Evolutionary conservation across 2,888 invertebrate genomes (phyloP).

Genomic region (Cacoxenus indagator): DNA sequence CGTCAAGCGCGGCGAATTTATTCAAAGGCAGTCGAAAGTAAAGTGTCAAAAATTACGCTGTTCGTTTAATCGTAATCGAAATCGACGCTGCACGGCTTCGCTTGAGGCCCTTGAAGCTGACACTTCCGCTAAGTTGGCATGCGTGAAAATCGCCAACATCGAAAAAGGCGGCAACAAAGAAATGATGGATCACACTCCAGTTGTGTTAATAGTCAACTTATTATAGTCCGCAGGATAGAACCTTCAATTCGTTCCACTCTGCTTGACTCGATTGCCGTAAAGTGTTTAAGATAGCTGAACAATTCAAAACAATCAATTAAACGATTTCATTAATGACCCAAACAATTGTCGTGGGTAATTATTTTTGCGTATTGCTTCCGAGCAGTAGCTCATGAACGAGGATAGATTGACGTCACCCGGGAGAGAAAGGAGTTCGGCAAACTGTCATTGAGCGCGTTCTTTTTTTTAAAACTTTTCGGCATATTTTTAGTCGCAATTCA

Average conservation of each 20-base stretch:
- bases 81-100: background rate
- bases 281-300: constrained; percentile 58
- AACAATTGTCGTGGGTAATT: constrained; percentile 33
- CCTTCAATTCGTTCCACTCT: background rate
- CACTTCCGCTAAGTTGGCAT: constrained; percentile 66
- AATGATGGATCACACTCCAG: constrained; percentile 44
- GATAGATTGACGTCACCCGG: no score
- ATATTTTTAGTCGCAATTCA: background rate
- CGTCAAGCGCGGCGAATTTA: background rate
- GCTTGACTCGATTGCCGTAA: constrained; percentile 23
- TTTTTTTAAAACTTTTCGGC: background rate
- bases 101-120: no score
- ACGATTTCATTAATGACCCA: constrained; percentile 32
- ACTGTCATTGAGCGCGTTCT: no score
- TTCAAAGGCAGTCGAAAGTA: background rate
- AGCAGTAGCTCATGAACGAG: no score
- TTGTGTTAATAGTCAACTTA: background rate
- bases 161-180: constrained; percentile 47
- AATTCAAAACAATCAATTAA: constrained; percentile 55
- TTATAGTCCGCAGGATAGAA: constrained; percentile 22
- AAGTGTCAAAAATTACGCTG: constrained; percentile 22
- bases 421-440: no score
- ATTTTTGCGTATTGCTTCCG: background rate
- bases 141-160: constrained; percentile 50
- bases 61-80: constrained; percentile 21